Conservation (phyloP, 2,888 invertebrate genomes). For the Pterostichus niger region DNA sequence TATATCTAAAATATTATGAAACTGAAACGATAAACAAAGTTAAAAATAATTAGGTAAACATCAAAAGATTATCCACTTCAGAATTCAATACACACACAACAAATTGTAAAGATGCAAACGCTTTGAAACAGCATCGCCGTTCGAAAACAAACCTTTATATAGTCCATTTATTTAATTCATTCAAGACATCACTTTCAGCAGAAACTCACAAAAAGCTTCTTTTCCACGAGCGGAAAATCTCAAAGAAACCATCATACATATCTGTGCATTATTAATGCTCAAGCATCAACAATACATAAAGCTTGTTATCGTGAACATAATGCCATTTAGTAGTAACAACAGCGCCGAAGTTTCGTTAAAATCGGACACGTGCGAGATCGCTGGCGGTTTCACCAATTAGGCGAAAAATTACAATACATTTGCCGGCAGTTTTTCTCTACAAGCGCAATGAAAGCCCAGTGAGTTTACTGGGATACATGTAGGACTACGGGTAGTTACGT, state of each 20-base stretch:
- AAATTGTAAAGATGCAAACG: slow-evolving; percentile 12
- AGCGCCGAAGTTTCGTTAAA: slow-evolving; percentile 68
- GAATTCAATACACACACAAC: background rate
- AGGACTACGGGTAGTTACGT: slow-evolving; percentile 21
- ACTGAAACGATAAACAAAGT: background rate
- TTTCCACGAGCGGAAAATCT: slow-evolving; percentile 19
- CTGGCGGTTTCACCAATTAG: slow-evolving; percentile 70
- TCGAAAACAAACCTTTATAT: slow-evolving; percentile 22
- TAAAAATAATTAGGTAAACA: slow-evolving; percentile 12
- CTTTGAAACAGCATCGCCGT: slow-evolving; percentile 6
- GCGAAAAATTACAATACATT: slow-evolving; percentile 52
- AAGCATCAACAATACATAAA: slow-evolving; percentile 56
- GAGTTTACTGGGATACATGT: slow-evolving; percentile 11
- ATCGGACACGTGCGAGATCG: slow-evolving; percentile 73
- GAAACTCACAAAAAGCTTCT: slow-evolving; percentile 44
- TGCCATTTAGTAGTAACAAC: slow-evolving; percentile 62
- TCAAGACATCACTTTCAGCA: slow-evolving; percentile 39
- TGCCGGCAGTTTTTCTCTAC: slow-evolving; percentile 30
- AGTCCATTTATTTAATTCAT: slow-evolving; percentile 44
- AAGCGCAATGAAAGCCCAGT: slow-evolving; percentile 2
- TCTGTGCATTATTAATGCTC: slow-evolving; percentile 56
- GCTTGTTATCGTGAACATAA: slow-evolving; percentile 61
- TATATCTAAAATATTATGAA: too few relatives aligned
- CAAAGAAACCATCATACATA: slow-evolving; percentile 39
- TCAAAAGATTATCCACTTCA: slow-evolving; percentile 17